phyloP scores from a whole-genome alignment of 1,140 invertebrate species.

The Drosophila littoralis region DNA sequence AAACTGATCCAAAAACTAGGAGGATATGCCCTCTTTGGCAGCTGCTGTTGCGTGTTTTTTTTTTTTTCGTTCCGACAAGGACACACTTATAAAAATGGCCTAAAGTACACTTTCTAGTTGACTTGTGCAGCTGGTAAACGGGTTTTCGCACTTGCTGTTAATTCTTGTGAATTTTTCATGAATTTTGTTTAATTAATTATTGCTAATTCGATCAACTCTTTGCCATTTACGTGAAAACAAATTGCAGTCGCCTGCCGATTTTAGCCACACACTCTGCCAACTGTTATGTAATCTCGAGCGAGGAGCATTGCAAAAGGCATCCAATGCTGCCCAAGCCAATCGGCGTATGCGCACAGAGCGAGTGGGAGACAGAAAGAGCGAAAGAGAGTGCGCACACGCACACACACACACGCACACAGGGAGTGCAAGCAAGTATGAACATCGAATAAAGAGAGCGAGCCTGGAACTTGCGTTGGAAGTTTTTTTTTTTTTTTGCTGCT shows the following conservation, averaged over 20 bases:
- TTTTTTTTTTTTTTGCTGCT: constrained; percentile 17
- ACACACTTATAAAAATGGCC: constrained; percentile 8
- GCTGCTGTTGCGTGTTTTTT: constrained; percentile 14
- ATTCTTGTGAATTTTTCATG: constrained; percentile 28
- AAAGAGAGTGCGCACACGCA: neutral
- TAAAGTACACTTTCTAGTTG: constrained; percentile 9
- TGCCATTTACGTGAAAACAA: constrained; percentile 57
- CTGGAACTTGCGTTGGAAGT: constrained; percentile 54
- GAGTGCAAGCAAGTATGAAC: neutral
- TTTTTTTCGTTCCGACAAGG: constrained; percentile 23
- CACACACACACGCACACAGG: too few relatives aligned
- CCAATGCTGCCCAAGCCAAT: constrained; percentile 37
- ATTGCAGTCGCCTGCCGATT: constrained; percentile 59
- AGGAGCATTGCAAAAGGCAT: constrained; percentile 60
- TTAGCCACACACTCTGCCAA: constrained; percentile 76
- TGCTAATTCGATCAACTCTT: constrained; percentile 34
- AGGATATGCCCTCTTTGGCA: constrained; percentile 1
- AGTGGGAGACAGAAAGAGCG: constrained; percentile 1
- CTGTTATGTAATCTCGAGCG: constrained; percentile 77
- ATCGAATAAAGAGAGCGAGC: constrained; percentile 6
- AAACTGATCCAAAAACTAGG: constrained; percentile 1
- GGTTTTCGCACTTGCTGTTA: constrained; percentile 13
- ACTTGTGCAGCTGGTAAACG: neutral
- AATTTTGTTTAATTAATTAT: constrained; percentile 43
- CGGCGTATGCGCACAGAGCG: constrained; percentile 50